Percentiles rank a stretch among this genome's conserved stretches.
These are phyloP conservation scores for Charaxes varanes DNA, from an alignment of 1,140 invertebrate species.

Conservation along the genomic window DNA sequence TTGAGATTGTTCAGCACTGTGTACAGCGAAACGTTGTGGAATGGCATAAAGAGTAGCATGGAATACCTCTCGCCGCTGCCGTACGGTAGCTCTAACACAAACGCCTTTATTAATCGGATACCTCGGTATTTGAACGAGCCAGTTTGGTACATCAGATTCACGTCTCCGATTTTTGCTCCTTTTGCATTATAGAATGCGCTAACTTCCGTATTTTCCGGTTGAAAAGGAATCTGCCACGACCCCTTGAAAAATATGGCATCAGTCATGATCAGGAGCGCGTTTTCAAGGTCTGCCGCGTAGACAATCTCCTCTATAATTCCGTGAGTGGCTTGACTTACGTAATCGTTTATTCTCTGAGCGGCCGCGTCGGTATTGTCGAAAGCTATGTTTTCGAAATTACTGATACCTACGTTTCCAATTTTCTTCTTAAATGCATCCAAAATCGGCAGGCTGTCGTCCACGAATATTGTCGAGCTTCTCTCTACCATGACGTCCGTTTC, in stretches of 20 bases:
- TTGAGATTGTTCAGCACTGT: conserved; percentile 60
- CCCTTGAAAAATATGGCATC: conserved; percentile 87
- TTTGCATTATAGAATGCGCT: conserved; percentile 63
- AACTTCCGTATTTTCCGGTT: conserved; percentile 65
- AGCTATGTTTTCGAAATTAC: conserved; percentile 25
- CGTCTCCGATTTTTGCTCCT: conserved; percentile 50
- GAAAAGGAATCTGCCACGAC: conserved; percentile 78
- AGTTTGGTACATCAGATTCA: conserved; percentile 61
- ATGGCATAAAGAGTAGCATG: conserved; percentile 79
- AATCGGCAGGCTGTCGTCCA: conserved; percentile 25
- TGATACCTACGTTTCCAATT: conserved; percentile 21
- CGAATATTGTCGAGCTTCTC: conserved; percentile 34
- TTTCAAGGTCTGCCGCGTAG: conserved; percentile 47
- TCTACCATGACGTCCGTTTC: conserved; percentile 23
- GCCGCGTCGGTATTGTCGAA: conserved; percentile 25
- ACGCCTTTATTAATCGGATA: conserved; percentile 61
- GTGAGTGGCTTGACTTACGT: conserved; percentile 36
- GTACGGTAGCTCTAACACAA: conserved; percentile 80
- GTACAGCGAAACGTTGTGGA: conserved; percentile 28
- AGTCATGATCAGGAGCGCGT: conserved; percentile 77
- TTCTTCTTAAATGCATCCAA: conserved; percentile 23
- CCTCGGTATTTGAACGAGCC: conserved; percentile 38
- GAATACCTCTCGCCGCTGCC: conserved; percentile 74
- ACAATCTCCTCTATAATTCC: conserved; percentile 42
- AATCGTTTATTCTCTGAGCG: conserved; percentile 37